A percentile compares a stretch with the other conserved stretches of the same genome.
These are phyloP conservation scores for Sternarchorhynchus goeldii DNA, from an alignment of 2,797 vertebrate genomes.

Conservation along the genomic window DNA sequence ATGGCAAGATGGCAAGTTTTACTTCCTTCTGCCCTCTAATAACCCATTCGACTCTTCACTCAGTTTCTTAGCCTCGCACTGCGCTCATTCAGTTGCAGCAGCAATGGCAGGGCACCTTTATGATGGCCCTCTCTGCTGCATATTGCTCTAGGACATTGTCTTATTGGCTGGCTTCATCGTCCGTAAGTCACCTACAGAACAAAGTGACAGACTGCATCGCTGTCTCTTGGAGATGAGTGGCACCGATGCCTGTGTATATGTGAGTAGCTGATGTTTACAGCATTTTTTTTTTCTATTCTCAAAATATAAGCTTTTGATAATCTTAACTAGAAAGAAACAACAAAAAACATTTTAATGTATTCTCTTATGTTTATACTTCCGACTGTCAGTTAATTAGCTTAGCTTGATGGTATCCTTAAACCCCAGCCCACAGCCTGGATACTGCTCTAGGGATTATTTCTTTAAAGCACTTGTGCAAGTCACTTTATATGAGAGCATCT, in stretches of 20 bases:
- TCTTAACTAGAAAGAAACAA: background rate
- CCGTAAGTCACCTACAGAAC: slow-evolving; percentile 69
- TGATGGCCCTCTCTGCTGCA: slow-evolving; percentile 13
- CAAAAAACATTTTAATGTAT: too few species aligned
- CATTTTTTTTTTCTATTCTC: background rate
- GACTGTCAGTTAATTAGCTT: too few species aligned
- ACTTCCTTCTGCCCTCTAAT: background rate
- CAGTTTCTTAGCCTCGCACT: background rate
- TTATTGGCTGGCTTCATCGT: slow-evolving; percentile 69
- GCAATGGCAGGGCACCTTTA: slow-evolving; percentile 35
- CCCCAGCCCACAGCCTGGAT: too few species aligned
- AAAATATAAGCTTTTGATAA: background rate
- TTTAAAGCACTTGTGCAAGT: background rate
- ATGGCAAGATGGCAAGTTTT: too few species aligned
- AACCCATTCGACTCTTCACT: background rate
- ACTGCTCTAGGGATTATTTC: background rate
- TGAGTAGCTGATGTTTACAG: slow-evolving; percentile 56
- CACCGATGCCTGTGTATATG: slow-evolving; percentile 65
- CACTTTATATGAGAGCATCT: too few species aligned
- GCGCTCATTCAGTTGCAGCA: background rate
- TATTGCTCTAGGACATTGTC: slow-evolving; percentile 68
- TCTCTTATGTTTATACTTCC: too few species aligned
- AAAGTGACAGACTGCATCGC: slow-evolving; percentile 68
- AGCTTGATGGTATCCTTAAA: too few species aligned
- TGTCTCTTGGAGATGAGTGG: slow-evolving; percentile 72